Percentiles rank a stretch among this genome's conserved stretches.
phyloP scores from a whole-genome alignment of 2,797 vertebrate genomes.

The Ctenopoma kingsleyae region DNA sequence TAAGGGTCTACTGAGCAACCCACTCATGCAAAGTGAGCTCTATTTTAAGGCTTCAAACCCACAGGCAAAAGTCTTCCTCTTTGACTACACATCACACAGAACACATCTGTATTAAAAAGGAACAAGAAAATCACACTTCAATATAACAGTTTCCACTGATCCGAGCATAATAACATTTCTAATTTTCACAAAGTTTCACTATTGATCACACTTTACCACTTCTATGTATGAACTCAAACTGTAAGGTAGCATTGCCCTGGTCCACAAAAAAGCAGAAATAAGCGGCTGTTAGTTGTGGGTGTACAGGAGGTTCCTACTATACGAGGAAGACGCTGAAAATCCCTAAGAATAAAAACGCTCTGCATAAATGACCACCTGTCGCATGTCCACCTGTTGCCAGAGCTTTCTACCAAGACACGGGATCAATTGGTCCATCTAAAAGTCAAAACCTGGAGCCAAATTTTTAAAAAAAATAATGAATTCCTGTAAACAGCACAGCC shows the following conservation, averaged over 20 bases:
- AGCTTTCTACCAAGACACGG: too few relatives aligned
- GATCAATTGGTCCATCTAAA: background rate
- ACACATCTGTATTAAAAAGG: background rate
- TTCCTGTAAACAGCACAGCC: constrained; percentile 49
- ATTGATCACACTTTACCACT: background rate
- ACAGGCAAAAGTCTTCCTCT: constrained; percentile 7
- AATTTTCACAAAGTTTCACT: constrained; percentile 16
- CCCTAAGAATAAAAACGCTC: background rate
- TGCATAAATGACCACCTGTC: constrained; percentile 26
- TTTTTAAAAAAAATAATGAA: constrained; percentile 39
- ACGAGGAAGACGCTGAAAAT: background rate
- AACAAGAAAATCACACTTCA: constrained; percentile 12
- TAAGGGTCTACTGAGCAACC: constrained; percentile 3
- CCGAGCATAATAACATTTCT: background rate
- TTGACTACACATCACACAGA: background rate
- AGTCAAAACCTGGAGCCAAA: background rate
- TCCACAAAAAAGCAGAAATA: constrained; percentile 16
- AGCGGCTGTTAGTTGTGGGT: background rate
- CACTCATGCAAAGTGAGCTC: constrained; percentile 4
- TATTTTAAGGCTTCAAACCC: constrained; percentile 4
- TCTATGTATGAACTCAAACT: background rate
- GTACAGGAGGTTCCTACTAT: background rate
- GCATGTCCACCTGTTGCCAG: constrained; percentile 33
- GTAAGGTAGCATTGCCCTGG: background rate
- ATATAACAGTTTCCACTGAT: constrained; percentile 21